Percentiles rank a stretch among this genome's conserved stretches.
phyloP scores from a whole-genome alignment of 2,113 vertebrate species.

The Amazona vittata region DNA sequence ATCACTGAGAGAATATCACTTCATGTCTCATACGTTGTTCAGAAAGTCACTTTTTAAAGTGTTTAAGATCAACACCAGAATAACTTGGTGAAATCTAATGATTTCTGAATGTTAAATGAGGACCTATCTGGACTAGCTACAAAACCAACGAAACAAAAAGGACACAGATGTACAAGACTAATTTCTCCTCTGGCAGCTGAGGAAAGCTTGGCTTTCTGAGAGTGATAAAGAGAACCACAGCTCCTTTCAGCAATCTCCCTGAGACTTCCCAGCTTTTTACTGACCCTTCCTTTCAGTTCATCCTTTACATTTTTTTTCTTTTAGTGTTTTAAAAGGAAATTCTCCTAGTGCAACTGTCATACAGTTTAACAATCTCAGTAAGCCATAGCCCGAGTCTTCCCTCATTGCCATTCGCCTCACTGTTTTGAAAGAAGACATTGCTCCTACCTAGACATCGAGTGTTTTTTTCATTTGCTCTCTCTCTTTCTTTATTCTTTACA shows the following conservation, averaged over 20 bases:
- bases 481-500: not conserved
- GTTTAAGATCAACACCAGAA: not conserved
- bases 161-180: not conserved
- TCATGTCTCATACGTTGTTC: not conserved
- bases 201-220: not conserved
- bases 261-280: not conserved
- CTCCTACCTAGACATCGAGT: not conserved
- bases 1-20: not conserved
- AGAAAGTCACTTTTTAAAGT: not conserved
- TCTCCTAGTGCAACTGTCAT: not conserved
- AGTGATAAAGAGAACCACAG: not conserved
- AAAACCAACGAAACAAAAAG: not conserved
- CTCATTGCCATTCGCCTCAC: not conserved
- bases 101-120: not conserved
- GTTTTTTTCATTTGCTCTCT: not conserved
- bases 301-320: not conserved
- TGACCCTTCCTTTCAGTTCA: not conserved
- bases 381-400: rapidly evolving
- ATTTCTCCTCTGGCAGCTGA: not conserved
- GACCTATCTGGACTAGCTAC: not conserved
- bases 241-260: not conserved
- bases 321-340: not conserved
- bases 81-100: not conserved
- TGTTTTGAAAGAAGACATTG: not conserved
- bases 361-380: not conserved